Percentiles rank a stretch among this genome's conserved stretches.
phyloP scores from a whole-genome alignment of 2,888 invertebrate genomes.

The Spilosoma lubricipeda region DNA sequence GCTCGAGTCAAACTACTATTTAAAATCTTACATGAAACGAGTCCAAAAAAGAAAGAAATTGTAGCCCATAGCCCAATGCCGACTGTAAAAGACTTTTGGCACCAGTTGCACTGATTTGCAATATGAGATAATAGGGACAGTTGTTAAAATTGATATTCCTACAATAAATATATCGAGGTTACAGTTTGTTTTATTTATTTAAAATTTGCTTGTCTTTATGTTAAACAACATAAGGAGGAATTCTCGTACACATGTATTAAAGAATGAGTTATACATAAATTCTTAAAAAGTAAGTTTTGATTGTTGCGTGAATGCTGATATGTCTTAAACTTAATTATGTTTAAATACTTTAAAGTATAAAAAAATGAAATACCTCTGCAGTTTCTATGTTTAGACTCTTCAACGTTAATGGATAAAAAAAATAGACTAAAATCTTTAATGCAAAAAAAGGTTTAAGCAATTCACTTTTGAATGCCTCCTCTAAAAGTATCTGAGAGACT shows the following conservation, averaged over 20 bases:
- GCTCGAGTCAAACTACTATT: constrained; percentile 21
- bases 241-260: too few relatives aligned
- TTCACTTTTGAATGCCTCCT: constrained; percentile 8
- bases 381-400: background rate
- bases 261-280: too few relatives aligned
- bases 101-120: constrained; percentile 3
- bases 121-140: background rate
- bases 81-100: constrained; percentile 29
- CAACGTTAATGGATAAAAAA: background rate
- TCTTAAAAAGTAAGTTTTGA: too few relatives aligned
- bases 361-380: background rate
- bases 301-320: background rate
- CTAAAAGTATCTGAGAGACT: constrained; percentile 30
- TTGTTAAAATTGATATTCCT: background rate
- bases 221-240: background rate
- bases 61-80: constrained; percentile 23
- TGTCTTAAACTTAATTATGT: background rate
- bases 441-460: background rate
- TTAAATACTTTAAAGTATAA: background rate
- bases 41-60: constrained; percentile 25
- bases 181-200: background rate
- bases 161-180: background rate
- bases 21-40: constrained; percentile 33
- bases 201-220: background rate
- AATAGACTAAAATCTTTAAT: background rate